These are phyloP conservation scores for Eptesicus fuscus DNA, from an alignment of 2,113 vertebrate species.

Conservation along the genomic window DNA sequence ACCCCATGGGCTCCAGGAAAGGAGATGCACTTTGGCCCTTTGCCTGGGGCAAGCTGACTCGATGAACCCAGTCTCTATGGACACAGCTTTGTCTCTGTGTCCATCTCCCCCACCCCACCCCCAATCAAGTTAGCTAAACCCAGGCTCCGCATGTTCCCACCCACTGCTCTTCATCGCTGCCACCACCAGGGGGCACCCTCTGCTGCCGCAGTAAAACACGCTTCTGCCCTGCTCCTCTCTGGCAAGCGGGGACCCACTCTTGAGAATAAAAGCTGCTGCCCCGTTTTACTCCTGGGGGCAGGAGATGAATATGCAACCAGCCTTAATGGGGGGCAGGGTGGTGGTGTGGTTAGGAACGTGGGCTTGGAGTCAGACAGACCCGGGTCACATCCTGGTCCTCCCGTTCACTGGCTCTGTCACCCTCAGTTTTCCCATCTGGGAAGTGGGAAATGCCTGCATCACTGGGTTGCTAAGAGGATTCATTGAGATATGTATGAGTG, in stretches of 20 bases:
- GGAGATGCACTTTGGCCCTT: not conserved
- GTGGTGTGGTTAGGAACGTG: not conserved
- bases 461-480: not conserved
- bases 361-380: not conserved
- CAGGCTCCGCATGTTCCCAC: not conserved
- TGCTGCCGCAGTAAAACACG: not conserved
- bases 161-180: fast-evolving
- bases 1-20: not conserved
- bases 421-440: slow-evolving; percentile 2
- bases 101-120: no score
- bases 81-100: not conserved
- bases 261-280: not conserved
- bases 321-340: not conserved
- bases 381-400: not conserved
- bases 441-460: not conserved
- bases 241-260: not conserved
- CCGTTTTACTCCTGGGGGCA: not conserved
- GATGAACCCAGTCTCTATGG: fast-evolving
- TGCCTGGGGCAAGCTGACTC: not conserved
- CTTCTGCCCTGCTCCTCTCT: not conserved
- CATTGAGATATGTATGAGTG: not conserved
- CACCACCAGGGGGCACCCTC: slow-evolving; percentile 11
- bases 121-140: not conserved
- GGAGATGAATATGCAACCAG: not conserved
- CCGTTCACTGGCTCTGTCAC: not conserved